These are phyloP conservation scores for Crossocerus cetratus DNA, from an alignment of 2,888 invertebrate species.

Conservation along the genomic window DNA sequence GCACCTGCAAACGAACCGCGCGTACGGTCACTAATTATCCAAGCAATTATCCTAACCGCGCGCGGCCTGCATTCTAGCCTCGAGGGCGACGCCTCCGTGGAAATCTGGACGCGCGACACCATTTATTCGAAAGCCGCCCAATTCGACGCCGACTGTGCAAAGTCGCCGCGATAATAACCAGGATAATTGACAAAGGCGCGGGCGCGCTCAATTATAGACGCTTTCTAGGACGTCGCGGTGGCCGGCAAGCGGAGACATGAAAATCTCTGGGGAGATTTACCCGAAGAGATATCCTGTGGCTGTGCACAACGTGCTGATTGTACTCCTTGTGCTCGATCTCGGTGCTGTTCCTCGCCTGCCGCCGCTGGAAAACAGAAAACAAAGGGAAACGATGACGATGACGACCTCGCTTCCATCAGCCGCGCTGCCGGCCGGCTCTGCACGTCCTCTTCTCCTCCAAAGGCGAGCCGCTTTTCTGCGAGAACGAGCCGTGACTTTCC, in stretches of 20 bases:
- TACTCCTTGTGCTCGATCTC: constrained; percentile 70
- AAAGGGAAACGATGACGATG: constrained; percentile 20
- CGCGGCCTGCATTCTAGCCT: constrained; percentile 18
- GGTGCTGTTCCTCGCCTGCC: constrained; percentile 67
- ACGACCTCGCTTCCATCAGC: neutral
- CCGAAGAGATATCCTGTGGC: constrained; percentile 72
- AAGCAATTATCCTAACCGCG: constrained; percentile 32
- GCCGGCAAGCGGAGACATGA: neutral
- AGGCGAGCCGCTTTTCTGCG: constrained; percentile 22
- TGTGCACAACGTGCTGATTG: constrained; percentile 64
- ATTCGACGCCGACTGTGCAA: neutral
- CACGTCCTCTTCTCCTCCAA: neutral
- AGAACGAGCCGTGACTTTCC: constrained; percentile 62
- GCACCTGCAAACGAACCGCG: constrained; percentile 65
- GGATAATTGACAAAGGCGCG: neutral
- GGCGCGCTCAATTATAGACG: neutral
- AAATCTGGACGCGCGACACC: too few relatives aligned
- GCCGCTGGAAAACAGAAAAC: constrained; percentile 60
- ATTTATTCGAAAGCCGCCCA: neutral
- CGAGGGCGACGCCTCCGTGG: neutral
- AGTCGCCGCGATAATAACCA: neutral
- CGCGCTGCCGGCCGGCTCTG: neutral
- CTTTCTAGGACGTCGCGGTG: neutral
- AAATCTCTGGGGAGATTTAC: constrained; percentile 51
- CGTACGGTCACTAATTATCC: constrained; percentile 36